Evolutionary conservation across 2,797 vertebrate species (phyloP).

Genomic region (Sebastes alutus): DNA sequence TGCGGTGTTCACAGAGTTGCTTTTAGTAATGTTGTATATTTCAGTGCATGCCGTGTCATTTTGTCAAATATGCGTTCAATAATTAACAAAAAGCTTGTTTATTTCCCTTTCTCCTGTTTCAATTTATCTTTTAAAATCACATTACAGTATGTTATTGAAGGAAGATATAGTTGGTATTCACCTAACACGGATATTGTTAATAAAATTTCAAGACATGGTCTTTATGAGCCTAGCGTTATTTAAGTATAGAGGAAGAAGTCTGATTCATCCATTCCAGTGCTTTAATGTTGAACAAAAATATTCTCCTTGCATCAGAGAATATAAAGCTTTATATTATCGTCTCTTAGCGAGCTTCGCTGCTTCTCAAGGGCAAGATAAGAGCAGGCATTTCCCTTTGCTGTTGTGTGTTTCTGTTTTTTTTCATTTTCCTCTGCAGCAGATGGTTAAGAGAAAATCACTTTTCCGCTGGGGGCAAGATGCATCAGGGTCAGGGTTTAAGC

Average conservation of each 20-base stretch:
- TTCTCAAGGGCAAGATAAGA: slow-evolving; percentile 75
- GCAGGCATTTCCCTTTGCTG: slow-evolving; percentile 49
- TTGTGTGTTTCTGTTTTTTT: slow-evolving; percentile 26
- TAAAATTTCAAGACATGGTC: neutral
- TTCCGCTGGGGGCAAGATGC: slow-evolving; percentile 61
- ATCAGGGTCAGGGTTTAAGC: slow-evolving; percentile 75
- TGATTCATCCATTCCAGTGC: neutral
- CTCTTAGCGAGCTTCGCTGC: slow-evolving; percentile 41
- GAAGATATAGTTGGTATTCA: neutral
- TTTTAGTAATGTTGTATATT: slow-evolving; percentile 11
- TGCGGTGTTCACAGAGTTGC: slow-evolving; percentile 27
- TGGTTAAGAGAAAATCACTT: slow-evolving; percentile 76
- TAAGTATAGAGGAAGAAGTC: neutral
- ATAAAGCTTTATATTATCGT: slow-evolving; percentile 50
- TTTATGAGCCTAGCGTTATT: slow-evolving; percentile 7
- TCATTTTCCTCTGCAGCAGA: slow-evolving; percentile 65
- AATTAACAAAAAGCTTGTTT: slow-evolving; percentile 12
- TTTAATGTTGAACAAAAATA: slow-evolving; percentile 33
- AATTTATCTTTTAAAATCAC: neutral
- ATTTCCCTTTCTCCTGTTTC: slow-evolving; percentile 3
- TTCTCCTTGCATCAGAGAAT: slow-evolving; percentile 29
- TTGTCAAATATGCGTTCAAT: slow-evolving; percentile 32
- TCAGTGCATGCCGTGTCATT: neutral
- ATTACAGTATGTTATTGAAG: neutral
- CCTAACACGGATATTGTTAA: neutral